Percentiles rank a stretch among this genome's conserved stretches.
Conservation (phyloP, 2,888 invertebrate species). For the Anthrax anthrax region DNA sequence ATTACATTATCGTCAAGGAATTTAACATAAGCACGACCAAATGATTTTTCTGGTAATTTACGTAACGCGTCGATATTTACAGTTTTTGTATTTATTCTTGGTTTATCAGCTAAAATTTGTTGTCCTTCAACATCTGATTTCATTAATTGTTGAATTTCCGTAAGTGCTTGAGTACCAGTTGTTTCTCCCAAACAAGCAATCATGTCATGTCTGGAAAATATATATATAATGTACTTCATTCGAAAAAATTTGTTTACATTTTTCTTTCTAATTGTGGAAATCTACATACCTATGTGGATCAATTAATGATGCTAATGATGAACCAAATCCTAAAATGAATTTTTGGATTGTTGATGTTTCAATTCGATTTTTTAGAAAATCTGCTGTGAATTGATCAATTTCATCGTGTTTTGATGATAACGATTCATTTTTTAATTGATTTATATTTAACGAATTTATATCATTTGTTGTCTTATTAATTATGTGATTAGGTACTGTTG, state of each 20-base stretch:
- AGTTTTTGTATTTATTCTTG: slow-evolving; percentile 73
- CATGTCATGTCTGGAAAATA: slow-evolving; percentile 60
- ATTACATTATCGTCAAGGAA: slow-evolving; percentile 61
- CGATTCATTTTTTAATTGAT: not conserved
- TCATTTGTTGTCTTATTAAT: not conserved
- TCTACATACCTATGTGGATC: slow-evolving; percentile 50
- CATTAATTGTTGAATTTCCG: slow-evolving; percentile 63
- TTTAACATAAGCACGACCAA: slow-evolving; percentile 74
- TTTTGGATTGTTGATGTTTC: slow-evolving; percentile 58
- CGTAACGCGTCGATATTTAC: slow-evolving; percentile 60
- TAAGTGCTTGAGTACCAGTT: slow-evolving; percentile 58
- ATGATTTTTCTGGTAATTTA: slow-evolving; percentile 58
- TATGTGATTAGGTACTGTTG: not conserved
- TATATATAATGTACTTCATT: not conserved
- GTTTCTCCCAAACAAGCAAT: slow-evolving; percentile 91
- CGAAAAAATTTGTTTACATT: no score
- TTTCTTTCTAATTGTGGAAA: not conserved
- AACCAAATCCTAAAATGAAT: slow-evolving; percentile 63
- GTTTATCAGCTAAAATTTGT: slow-evolving; percentile 59
- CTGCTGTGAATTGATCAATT: slow-evolving; percentile 41
- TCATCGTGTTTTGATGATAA: not conserved
- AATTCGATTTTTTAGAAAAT: slow-evolving; percentile 49
- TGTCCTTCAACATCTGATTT: slow-evolving; percentile 57
- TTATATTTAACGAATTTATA: not conserved
- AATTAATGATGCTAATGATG: slow-evolving; percentile 66